Evolutionary conservation across 2,113 vertebrate genomes (phyloP), one percentile per base, ranked within the genome.

Genomic region (Gallinago undulata): DNA sequence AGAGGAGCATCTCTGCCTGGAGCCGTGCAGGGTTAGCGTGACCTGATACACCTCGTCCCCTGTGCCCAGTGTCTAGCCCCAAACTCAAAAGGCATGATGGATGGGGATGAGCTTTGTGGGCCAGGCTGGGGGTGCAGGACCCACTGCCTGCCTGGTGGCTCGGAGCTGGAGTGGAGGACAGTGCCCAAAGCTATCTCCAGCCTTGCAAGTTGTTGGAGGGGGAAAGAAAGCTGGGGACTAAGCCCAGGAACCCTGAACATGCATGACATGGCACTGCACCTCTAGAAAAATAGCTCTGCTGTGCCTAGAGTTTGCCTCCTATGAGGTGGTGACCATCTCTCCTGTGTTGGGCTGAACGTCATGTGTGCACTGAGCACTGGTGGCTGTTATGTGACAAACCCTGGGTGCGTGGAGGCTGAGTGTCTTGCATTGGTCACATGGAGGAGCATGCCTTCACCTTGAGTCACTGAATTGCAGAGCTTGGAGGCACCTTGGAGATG

Each of bases 381-480:
- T 13, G 57, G 22, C 59, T 43, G 25, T n/a, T 24, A 6, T 12
- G 23, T 62, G 9, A 19, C 67, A 35, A 11, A 39, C 31, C 15
- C n/a, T 11, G 59, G 28, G 30, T 1, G 10, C 22, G 19, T 45
- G 24, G 30, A n/a, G 13, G 35, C 27, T 30, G n/a, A 11, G 31
- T 16, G 43, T 23, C 21, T 13, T n/a, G 66, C 3, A 0, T 4
- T 7, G 27, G 5, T 41, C 0, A 3, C 31, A 3, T 0, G 0
- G 15, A 77, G 51, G 27, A 67, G 70, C 27, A 30, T 47, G 28
- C 35, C 35, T 89, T 63, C 41, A 47, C 55, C 60, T 33, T 7
- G 5, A 33, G 33, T 41, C 48, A 18, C 5, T 7, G 2, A 35
- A 13, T 30, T 0, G 0, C 39, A 30, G 57, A 57, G 27, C 63